Conservation (phyloP, 1,140 invertebrate species). For the Eurosta solidaginis region DNA sequence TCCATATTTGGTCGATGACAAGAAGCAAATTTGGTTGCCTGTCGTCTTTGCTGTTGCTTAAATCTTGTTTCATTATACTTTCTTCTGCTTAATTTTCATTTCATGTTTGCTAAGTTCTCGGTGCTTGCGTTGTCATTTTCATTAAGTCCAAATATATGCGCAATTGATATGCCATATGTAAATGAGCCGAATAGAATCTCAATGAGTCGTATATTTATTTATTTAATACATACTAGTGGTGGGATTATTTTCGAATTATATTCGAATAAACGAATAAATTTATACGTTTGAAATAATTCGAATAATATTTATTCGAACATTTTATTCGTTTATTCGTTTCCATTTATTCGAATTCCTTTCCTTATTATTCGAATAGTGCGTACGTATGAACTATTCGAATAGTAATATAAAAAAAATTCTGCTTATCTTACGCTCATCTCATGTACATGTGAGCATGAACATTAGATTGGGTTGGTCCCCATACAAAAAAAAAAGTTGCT, state of each 20-base stretch:
- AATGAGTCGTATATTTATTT: constrained; percentile 29
- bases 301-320: too few relatives aligned
- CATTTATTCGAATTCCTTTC: too few relatives aligned
- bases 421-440: too few relatives aligned
- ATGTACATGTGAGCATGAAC: background rate
- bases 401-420: too few relatives aligned
- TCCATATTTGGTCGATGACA: background rate
- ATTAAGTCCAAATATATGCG: constrained; percentile 8
- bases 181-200: background rate
- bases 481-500: too few relatives aligned
- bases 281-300: too few relatives aligned
- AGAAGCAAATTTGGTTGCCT: background rate
- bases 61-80: background rate
- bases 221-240: background rate
- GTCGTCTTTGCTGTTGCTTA: background rate
- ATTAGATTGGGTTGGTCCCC: too few relatives aligned
- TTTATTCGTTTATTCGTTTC: too few relatives aligned
- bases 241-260: background rate
- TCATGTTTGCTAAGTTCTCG: background rate
- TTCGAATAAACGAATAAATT: background rate
- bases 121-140: background rate
- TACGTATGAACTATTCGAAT: too few relatives aligned
- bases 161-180: constrained; percentile 24
- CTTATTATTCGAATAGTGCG: too few relatives aligned
- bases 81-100: background rate